Evolutionary conservation across 2,797 vertebrate genomes (phyloP).

Genomic region (Danio choprae): DNA sequence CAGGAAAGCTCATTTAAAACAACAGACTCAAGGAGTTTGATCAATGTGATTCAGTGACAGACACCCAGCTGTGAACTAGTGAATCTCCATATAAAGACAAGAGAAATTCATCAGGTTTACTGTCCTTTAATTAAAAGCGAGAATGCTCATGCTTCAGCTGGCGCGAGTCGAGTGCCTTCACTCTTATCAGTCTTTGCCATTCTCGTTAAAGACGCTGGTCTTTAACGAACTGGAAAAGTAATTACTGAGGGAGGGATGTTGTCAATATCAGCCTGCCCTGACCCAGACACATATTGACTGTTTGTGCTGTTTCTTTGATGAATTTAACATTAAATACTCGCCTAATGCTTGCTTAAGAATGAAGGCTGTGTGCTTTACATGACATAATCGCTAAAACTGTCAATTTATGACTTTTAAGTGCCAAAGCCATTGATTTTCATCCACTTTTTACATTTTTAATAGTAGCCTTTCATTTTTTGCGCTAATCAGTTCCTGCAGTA

Average conservation of each 20-base stretch:
- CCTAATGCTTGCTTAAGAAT: constrained; percentile 42
- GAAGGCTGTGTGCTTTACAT: constrained; percentile 21
- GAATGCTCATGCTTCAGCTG: constrained; percentile 37
- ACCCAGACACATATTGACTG: constrained; percentile 46
- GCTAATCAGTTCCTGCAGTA: not conserved
- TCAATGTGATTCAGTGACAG: constrained; percentile 11
- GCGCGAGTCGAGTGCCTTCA: constrained; percentile 23
- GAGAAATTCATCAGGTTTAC: constrained; percentile 48
- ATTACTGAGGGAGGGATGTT: constrained; percentile 54
- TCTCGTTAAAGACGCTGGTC: constrained; percentile 45
- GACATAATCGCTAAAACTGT: constrained; percentile 34
- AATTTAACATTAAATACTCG: constrained; percentile 40
- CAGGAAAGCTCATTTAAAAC: constrained; percentile 43
- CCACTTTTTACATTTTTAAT: not conserved
- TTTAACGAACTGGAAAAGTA: constrained; percentile 60
- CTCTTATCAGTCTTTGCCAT: constrained; percentile 45
- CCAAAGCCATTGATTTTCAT: constrained; percentile 13
- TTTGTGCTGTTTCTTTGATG: constrained; percentile 46
- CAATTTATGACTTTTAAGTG: constrained; percentile 8
- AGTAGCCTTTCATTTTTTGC: not conserved
- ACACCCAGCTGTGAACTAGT: not conserved
- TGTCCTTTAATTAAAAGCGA: constrained; percentile 57
- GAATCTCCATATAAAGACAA: constrained; percentile 35
- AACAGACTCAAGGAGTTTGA: constrained; percentile 19
- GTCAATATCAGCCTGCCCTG: constrained; percentile 46